Conservation (phyloP, 1,140 invertebrate species). For the Drosophila bifasciata region DNA sequence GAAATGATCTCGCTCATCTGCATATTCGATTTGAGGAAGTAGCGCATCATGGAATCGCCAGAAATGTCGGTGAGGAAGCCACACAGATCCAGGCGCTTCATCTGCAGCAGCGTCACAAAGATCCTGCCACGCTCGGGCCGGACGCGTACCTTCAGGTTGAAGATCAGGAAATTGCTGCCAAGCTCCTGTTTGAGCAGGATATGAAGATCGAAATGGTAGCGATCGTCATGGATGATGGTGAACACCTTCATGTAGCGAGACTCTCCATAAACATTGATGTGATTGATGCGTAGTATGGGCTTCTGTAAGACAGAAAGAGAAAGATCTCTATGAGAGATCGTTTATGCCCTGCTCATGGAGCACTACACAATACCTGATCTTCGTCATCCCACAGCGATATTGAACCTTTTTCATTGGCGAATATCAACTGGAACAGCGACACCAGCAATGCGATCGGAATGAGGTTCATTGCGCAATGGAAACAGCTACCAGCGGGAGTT, state of each 20-base stretch:
- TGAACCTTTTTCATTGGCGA: constrained; percentile 2
- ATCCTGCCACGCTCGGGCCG: not conserved
- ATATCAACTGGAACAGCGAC: constrained; percentile 6
- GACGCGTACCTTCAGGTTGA: constrained; percentile 45
- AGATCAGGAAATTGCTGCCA: constrained; percentile 65
- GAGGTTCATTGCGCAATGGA: constrained; percentile 37
- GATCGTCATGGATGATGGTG: constrained; percentile 20
- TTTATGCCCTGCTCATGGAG: accelerated
- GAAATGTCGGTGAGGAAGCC: constrained; percentile 38
- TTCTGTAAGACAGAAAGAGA: constrained; percentile 27
- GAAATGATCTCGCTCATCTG: constrained; percentile 27
- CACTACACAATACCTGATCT: constrained; percentile 24
- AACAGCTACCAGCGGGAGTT: not conserved
- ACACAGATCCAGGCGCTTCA: constrained; percentile 50
- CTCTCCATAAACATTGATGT: constrained; percentile 47
- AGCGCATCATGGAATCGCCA: constrained; percentile 27
- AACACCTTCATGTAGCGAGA: constrained; percentile 37
- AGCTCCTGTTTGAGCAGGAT: constrained; percentile 31
- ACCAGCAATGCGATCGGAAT: constrained; percentile 17
- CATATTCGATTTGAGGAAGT: constrained; percentile 36
- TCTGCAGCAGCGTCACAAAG: constrained; percentile 37
- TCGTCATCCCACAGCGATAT: constrained; percentile 40
- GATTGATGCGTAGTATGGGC: constrained; percentile 19
- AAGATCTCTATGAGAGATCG: not conserved
- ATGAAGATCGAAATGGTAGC: constrained; percentile 38